These are phyloP conservation scores for Psilanteris sp. DNA, from an alignment of 1,140 invertebrate genomes.

Conservation along the genomic window DNA sequence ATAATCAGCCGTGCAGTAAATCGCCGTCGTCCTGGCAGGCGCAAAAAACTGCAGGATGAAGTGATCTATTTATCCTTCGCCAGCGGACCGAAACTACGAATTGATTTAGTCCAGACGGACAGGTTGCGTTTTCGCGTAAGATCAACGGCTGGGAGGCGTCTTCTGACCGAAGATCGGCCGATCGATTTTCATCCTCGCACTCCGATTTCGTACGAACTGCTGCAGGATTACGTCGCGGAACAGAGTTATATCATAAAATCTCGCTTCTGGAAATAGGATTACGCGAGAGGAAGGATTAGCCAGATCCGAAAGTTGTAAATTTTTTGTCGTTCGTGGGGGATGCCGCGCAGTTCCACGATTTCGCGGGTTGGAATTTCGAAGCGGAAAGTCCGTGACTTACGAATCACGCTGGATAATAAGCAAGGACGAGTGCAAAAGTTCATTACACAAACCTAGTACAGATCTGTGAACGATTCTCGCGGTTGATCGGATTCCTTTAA, in stretches of 20 bases:
- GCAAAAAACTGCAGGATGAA: not conserved
- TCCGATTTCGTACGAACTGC: slow-evolving; percentile 1
- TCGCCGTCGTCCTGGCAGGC: slow-evolving; percentile 4
- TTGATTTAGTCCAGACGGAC: too few relatives aligned
- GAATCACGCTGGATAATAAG: too few relatives aligned
- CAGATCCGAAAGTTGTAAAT: slow-evolving; percentile 46
- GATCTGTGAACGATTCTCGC: too few relatives aligned
- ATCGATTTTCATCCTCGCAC: slow-evolving; percentile 5
- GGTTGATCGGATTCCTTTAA: too few relatives aligned
- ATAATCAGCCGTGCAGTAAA: slow-evolving; percentile 18
- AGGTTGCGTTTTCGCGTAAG: too few relatives aligned
- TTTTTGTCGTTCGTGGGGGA: not conserved
- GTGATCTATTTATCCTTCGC: slow-evolving; percentile 2
- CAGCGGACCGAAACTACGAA: too few relatives aligned
- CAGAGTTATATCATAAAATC: slow-evolving; percentile 32
- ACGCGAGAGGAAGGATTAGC: slow-evolving; percentile 37
- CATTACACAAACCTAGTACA: too few relatives aligned
- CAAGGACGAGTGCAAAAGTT: too few relatives aligned
- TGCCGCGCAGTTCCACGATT: slow-evolving; percentile 5
- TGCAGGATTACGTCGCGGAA: slow-evolving; percentile 6
- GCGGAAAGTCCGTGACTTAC: too few relatives aligned
- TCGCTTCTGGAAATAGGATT: slow-evolving; percentile 31
- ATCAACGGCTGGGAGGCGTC: too few relatives aligned
- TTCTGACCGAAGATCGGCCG: too few relatives aligned
- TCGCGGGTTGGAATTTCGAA: not conserved